Conservation (phyloP, 2,888 invertebrate species). For the Euproctis similis region DNA sequence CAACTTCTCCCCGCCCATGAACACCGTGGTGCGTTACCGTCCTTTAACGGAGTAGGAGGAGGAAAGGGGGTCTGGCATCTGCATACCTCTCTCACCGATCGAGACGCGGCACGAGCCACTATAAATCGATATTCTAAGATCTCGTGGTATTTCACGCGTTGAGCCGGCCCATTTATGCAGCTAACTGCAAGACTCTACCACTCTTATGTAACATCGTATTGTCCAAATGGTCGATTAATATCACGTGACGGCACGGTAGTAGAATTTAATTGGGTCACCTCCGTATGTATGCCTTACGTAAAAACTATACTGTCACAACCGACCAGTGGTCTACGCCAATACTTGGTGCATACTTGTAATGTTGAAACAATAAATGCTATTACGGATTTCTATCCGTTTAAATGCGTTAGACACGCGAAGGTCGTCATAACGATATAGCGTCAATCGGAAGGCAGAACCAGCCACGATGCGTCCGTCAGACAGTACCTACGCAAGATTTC, state of each 20-base stretch:
- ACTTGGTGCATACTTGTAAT: constrained; percentile 28
- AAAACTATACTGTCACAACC: constrained; percentile 61
- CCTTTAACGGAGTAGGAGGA: no score
- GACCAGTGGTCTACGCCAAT: constrained; percentile 17
- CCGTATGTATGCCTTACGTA: constrained; percentile 56
- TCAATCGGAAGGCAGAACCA: constrained; percentile 49
- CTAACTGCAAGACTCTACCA: no score
- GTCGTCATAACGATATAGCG: constrained; percentile 22
- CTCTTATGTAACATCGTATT: no score
- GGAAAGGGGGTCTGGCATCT: no score
- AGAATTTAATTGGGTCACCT: constrained; percentile 56
- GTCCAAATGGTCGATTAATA: no score
- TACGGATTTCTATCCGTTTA: constrained; percentile 33
- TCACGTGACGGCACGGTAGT: constrained; percentile 12
- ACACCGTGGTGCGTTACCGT: no score
- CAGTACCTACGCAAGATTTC: constrained; percentile 41
- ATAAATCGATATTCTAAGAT: no score
- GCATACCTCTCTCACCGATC: no score
- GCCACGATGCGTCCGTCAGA: not conserved
- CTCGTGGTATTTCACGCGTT: no score
- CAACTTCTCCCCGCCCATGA: no score
- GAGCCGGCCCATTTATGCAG: no score
- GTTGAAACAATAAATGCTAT: constrained; percentile 42
- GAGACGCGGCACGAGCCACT: no score
- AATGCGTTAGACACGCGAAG: constrained; percentile 32